Evolutionary conservation across 2,113 vertebrate species (phyloP).

Genomic region (Holacanthus passer): DNA sequence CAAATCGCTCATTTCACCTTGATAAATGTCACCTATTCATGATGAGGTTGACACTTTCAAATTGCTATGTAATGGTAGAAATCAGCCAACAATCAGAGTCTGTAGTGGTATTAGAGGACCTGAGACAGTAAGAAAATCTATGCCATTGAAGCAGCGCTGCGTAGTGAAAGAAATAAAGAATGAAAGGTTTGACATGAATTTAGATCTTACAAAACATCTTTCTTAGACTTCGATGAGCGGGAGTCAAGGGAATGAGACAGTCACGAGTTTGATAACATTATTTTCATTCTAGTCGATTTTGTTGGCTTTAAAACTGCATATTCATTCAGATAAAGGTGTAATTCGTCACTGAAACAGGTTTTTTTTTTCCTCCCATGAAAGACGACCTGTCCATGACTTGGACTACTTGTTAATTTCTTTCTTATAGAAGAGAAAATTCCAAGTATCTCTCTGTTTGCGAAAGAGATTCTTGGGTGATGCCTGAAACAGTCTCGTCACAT

Average conservation of each 20-base stretch:
- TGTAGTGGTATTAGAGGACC: too few relatives aligned
- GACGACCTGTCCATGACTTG: not conserved
- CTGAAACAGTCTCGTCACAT: not conserved
- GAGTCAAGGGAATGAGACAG: not conserved
- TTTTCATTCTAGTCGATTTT: too few relatives aligned
- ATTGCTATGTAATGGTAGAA: too few relatives aligned
- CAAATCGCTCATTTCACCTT: not conserved
- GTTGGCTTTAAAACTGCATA: too few relatives aligned
- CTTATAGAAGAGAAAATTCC: not conserved
- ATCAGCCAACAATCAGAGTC: too few relatives aligned
- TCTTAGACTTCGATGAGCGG: too few relatives aligned
- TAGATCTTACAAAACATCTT: not conserved
- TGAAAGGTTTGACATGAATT: not conserved
- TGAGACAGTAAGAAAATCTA: too few relatives aligned
- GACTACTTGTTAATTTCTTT: not conserved
- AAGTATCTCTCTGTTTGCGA: not conserved
- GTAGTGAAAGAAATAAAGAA: not conserved
- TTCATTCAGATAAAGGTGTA: not conserved
- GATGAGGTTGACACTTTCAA: not conserved
- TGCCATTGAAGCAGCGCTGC: not conserved
- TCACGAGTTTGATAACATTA: not conserved
- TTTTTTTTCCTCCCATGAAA: not conserved
- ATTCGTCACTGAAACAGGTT: not conserved
- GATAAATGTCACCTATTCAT: not conserved
- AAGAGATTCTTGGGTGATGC: not conserved